phyloP scores from a whole-genome alignment of 1,140 invertebrate genomes.

The Dufourea novaeangliae region DNA sequence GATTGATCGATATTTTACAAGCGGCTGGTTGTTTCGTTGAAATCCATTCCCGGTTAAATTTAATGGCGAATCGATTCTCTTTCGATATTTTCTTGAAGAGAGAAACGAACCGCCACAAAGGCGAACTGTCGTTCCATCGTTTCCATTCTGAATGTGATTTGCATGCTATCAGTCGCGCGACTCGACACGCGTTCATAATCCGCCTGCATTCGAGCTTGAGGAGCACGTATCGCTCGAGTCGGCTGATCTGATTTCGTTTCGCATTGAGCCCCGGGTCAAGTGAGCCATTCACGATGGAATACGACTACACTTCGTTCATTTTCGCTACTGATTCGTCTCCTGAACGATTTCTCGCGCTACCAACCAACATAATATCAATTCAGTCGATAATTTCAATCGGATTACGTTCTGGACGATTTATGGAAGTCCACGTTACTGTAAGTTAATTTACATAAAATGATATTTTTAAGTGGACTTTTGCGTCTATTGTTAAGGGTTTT shows the following conservation, averaged over 20 bases:
- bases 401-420: not conserved
- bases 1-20: not conserved
- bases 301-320: not conserved
- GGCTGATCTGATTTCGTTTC: conserved; percentile 17
- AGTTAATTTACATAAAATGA: too few species aligned
- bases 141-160: not conserved
- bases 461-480: too few species aligned
- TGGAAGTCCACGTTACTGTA: too few species aligned
- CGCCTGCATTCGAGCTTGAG: conserved; percentile 14
- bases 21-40: too few species aligned
- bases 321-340: not conserved
- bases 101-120: too few species aligned
- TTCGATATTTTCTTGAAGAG: not conserved
- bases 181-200: not conserved
- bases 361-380: too few species aligned
- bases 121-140: not conserved
- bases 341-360: not conserved
- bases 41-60: too few species aligned
- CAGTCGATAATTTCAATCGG: not conserved
- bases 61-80: not conserved
- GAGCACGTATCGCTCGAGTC: not conserved
- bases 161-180: too few species aligned
- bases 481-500: too few species aligned
- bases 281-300: conserved; percentile 22
- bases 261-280: conserved; percentile 16